Conservation (phyloP, 2,888 invertebrate genomes). For the Saturnia pavonia region DNA sequence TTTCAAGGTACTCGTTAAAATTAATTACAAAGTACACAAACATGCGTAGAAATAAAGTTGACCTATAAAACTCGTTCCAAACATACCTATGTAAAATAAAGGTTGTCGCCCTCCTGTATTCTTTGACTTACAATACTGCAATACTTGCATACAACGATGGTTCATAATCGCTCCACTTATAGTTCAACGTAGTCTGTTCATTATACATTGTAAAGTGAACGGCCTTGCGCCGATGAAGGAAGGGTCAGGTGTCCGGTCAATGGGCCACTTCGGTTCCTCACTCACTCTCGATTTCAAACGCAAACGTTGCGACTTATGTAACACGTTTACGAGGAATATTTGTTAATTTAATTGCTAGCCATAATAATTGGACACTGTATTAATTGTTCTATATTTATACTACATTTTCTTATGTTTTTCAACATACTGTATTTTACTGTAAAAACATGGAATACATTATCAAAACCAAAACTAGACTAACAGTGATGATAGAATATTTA, state of each 20-base stretch:
- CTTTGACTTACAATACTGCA: neutral
- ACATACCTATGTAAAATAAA: neutral
- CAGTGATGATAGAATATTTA: too few relatives aligned
- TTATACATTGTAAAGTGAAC: constrained; percentile 42
- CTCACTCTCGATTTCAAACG: constrained; percentile 59
- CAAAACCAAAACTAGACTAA: neutral
- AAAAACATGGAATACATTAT: neutral
- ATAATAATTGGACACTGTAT: neutral
- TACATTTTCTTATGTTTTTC: neutral
- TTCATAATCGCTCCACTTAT: neutral
- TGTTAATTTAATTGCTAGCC: constrained; percentile 14
- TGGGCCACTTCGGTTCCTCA: constrained; percentile 56
- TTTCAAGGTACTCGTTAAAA: neutral
- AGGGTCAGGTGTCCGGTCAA: constrained; percentile 67
- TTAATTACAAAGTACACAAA: neutral
- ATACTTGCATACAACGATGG: neutral
- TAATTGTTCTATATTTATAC: neutral
- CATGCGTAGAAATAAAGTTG: neutral
- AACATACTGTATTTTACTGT: neutral
- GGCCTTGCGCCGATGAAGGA: constrained; percentile 61
- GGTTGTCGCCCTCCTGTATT: constrained; percentile 1
- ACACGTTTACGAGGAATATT: constrained; percentile 18
- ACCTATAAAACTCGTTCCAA: constrained; percentile 7
- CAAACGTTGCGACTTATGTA: constrained; percentile 22
- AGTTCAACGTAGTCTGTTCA: constrained; percentile 9